phyloP scores from a whole-genome alignment of 2,113 vertebrate genomes.

The Salminus brasiliensis region DNA sequence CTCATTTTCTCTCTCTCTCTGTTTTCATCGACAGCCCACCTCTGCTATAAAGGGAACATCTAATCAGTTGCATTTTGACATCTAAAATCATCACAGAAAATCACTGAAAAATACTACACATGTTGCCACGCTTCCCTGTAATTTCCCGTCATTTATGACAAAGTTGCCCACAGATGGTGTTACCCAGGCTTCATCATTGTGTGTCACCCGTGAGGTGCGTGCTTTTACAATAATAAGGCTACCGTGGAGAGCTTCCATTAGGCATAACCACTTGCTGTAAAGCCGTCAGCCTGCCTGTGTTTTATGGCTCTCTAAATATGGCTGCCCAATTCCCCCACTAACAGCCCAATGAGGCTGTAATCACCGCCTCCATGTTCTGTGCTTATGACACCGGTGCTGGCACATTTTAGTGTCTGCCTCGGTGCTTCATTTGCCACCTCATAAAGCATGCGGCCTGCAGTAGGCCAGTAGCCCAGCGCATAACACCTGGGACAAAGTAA shows the following conservation, averaged over 20 bases:
- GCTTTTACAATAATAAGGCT: constrained; percentile 43
- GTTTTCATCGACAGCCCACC: background rate
- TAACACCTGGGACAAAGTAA: background rate
- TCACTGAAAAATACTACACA: background rate
- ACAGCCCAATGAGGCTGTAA: constrained; percentile 55
- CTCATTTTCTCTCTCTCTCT: background rate
- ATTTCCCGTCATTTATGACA: constrained; percentile 11
- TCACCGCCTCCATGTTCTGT: constrained; percentile 50
- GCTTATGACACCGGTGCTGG: constrained; percentile 46
- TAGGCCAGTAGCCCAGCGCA: constrained; percentile 2
- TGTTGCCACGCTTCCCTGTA: background rate
- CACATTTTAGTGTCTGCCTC: constrained; percentile 35
- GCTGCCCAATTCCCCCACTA: constrained; percentile 50
- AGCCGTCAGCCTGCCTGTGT: constrained; percentile 45
- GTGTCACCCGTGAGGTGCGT: constrained; percentile 13
- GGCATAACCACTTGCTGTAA: constrained; percentile 51
- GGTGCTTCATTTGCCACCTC: constrained; percentile 53
- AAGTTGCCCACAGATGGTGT: constrained; percentile 10
- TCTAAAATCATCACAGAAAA: background rate
- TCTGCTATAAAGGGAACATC: constrained; percentile 15
- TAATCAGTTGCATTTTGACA: background rate
- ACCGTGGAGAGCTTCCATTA: constrained; percentile 46
- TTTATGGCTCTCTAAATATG: constrained; percentile 57
- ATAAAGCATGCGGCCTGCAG: constrained; percentile 49
- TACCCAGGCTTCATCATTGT: background rate